phyloP scores from a whole-genome alignment of 2,888 invertebrate genomes.

The Caenorhabditis sinica region DNA sequence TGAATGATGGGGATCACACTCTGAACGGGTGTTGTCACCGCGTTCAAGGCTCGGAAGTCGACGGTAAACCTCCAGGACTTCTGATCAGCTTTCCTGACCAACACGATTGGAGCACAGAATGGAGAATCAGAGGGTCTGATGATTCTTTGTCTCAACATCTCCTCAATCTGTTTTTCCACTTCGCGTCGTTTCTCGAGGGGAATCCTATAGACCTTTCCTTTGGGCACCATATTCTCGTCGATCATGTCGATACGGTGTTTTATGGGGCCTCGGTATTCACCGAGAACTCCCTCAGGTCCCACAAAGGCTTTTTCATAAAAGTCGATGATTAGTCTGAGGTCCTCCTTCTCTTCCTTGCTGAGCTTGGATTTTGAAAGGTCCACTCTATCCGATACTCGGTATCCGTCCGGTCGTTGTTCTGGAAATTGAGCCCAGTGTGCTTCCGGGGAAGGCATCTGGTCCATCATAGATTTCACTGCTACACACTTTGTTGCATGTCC shows the following conservation, averaged over 20 bases:
- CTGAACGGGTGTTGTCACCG: neutral
- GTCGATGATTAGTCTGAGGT: constrained; percentile 13
- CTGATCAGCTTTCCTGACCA: constrained; percentile 55
- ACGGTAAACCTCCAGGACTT: constrained; percentile 1
- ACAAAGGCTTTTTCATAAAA: constrained; percentile 43
- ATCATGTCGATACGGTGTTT: constrained; percentile 2
- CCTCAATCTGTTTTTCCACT: constrained; percentile 37
- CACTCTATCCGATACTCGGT: constrained; percentile 21
- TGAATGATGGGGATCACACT: too few relatives aligned
- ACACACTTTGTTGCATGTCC: neutral
- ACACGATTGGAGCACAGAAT: constrained; percentile 51
- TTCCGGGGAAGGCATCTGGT: neutral
- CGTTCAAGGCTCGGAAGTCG: constrained; percentile 6
- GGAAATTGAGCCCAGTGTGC: constrained; percentile 14
- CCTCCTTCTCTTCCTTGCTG: constrained; percentile 10
- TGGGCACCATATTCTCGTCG: constrained; percentile 23
- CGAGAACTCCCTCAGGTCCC: constrained; percentile 43
- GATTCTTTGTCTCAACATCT: constrained; percentile 5
- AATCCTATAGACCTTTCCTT: neutral
- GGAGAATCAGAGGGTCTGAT: constrained; percentile 26
- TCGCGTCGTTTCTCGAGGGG: constrained; percentile 37
- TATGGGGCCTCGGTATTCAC: constrained; percentile 18
- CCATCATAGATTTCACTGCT: neutral
- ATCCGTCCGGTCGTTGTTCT: neutral
- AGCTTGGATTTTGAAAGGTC: neutral